phyloP scores from a whole-genome alignment of 1,140 invertebrate genomes.

The Lordiphosa stackelbergi region DNA sequence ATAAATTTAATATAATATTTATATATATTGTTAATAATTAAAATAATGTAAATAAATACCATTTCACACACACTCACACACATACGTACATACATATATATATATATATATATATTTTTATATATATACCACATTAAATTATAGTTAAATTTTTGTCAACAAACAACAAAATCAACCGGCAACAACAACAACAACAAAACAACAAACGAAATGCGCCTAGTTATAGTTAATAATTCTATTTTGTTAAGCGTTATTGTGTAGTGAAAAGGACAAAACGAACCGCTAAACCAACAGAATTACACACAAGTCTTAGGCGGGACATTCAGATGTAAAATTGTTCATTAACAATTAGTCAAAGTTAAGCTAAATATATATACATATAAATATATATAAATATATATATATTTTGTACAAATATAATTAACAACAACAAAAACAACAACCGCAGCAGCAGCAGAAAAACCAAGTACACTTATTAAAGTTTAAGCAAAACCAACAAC shows the following conservation, averaged over 20 bases:
- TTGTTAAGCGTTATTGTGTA: slow-evolving; percentile 72
- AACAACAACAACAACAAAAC: slow-evolving; percentile 25
- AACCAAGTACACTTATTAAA: slow-evolving; percentile 75
- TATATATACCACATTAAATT: slow-evolving; percentile 59
- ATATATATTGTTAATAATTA: slow-evolving; percentile 53
- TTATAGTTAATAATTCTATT: slow-evolving; percentile 71
- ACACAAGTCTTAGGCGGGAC: slow-evolving; percentile 52
- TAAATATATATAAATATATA: slow-evolving; percentile 52
- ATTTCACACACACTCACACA: slow-evolving; percentile 24
- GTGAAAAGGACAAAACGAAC: slow-evolving; percentile 36
- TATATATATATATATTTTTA: slow-evolving; percentile 62
- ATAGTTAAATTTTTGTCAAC: slow-evolving; percentile 62
- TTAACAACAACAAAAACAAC: slow-evolving; percentile 34
- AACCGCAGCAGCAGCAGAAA: slow-evolving; percentile 52
- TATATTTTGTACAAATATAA: slow-evolving; percentile 75
- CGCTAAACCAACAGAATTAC: slow-evolving; percentile 48
- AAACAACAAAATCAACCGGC: slow-evolving; percentile 9
- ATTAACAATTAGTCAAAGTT: slow-evolving; percentile 52
- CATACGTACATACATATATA: slow-evolving; percentile 26
- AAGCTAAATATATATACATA: slow-evolving; percentile 32
- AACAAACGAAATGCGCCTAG: slow-evolving; percentile 58
- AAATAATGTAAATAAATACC: slow-evolving; percentile 56
- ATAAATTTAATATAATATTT: slow-evolving; percentile 36
- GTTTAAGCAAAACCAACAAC: slow-evolving; percentile 58
- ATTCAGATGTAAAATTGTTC: slow-evolving; percentile 40